Evolutionary conservation across 2,888 invertebrate genomes (phyloP).

Genomic region (Himalopsyche anomala): DNA sequence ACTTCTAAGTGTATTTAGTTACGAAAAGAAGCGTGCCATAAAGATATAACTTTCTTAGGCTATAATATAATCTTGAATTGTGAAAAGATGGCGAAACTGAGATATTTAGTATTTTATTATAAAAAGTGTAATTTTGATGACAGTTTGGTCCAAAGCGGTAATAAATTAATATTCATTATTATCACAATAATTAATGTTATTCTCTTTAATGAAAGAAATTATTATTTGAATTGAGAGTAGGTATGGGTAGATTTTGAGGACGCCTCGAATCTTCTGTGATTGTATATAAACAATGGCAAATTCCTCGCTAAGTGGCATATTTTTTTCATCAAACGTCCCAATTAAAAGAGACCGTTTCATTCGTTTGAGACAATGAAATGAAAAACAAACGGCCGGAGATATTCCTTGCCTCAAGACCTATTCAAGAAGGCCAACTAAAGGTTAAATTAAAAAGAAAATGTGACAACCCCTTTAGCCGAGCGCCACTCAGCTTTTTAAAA

Average conservation of each 20-base stretch:
- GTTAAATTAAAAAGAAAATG: slow-evolving; percentile 65
- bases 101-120: too few relatives aligned
- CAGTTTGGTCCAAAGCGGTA: too few relatives aligned
- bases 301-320: slow-evolving; percentile 40
- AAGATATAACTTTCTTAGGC: too few relatives aligned
- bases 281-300: slow-evolving; percentile 47
- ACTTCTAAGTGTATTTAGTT: too few relatives aligned
- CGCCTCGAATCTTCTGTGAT: slow-evolving; percentile 11
- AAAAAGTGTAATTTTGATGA: too few relatives aligned
- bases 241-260: slow-evolving; percentile 12
- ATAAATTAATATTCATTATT: slow-evolving; percentile 22
- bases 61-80: too few relatives aligned
- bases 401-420: slow-evolving; percentile 52
- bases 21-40: too few relatives aligned
- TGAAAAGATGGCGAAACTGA: too few relatives aligned
- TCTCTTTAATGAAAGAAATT: background rate
- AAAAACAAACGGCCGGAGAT: slow-evolving; percentile 56
- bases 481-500: slow-evolving; percentile 62
- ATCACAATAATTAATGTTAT: slow-evolving; percentile 41
- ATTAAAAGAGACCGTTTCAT: slow-evolving; percentile 45
- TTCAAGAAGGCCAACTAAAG: slow-evolving; percentile 56
- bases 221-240: slow-evolving; percentile 31
- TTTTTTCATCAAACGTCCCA: slow-evolving; percentile 43
- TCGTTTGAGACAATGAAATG: slow-evolving; percentile 61
- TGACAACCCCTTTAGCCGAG: slow-evolving; percentile 62